Conservation (phyloP, 2,797 vertebrate species). For the Xiphophorus birchmanni region DNA sequence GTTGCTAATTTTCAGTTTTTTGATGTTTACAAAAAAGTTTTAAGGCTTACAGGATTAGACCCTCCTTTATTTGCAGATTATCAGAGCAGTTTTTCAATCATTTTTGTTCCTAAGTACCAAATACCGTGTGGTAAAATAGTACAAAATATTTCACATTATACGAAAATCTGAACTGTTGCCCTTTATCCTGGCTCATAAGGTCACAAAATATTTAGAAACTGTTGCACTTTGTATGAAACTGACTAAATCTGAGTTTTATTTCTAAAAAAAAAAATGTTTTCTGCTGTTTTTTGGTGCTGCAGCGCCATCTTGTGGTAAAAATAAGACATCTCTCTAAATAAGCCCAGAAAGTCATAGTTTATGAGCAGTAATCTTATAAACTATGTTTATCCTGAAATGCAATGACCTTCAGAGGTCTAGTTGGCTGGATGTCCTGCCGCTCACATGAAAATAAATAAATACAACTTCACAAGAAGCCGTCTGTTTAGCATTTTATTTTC, state of each 20-base stretch:
- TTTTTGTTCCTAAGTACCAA: not conserved
- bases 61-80: not conserved
- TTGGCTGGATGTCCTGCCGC: not conserved
- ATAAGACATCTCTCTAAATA: too few relatives aligned
- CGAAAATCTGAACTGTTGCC: not conserved
- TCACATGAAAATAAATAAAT: not conserved
- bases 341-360: not conserved
- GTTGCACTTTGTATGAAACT: not conserved
- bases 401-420: constrained; percentile 14
- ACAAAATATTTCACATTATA: not conserved
- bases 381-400: not conserved
- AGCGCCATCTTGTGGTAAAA: constrained; percentile 52
- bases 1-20: not conserved
- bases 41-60: not conserved
- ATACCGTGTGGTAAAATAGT: not conserved
- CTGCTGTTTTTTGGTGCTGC: constrained; percentile 5
- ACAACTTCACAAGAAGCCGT: not conserved
- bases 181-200: not conserved
- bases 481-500: constrained; percentile 67
- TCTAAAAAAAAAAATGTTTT: not conserved
- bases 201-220: not conserved
- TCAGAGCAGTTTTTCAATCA: not conserved
- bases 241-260: not conserved
- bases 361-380: not conserved
- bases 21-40: not conserved